phyloP scores from a whole-genome alignment of 2,797 vertebrate genomes.

The Discoglossus pictus region DNA sequence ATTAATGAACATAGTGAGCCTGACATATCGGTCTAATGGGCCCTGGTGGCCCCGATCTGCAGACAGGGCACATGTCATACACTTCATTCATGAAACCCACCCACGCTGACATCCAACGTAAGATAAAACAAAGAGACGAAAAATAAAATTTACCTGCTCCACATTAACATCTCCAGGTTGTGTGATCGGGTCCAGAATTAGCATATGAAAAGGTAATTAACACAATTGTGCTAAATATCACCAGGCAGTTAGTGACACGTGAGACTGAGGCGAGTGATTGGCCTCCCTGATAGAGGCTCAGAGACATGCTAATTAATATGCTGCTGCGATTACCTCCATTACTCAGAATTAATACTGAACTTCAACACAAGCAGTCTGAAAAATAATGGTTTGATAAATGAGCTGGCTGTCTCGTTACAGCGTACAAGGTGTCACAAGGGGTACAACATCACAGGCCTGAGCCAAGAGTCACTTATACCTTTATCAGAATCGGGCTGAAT shows the following conservation, averaged over 20 bases:
- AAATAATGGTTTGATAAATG: constrained; percentile 24
- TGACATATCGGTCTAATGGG: too few species aligned
- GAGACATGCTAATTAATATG: constrained; percentile 23
- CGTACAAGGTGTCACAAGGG: too few species aligned
- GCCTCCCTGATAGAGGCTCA: constrained; percentile 22
- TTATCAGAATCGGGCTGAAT: constrained; percentile 5
- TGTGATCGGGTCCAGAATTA: constrained; percentile 20
- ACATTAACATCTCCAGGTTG: background rate
- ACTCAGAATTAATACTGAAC: constrained; percentile 23
- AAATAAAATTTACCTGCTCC: background rate
- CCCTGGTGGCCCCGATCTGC: too few species aligned
- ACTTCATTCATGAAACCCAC: too few species aligned
- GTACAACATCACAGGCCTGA: too few species aligned
- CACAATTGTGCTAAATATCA: constrained; percentile 40
- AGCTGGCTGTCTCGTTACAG: background rate
- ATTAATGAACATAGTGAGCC: too few species aligned
- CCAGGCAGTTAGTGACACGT: constrained; percentile 6
- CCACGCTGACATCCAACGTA: too few species aligned
- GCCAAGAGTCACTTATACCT: constrained; percentile 18
- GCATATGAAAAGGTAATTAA: constrained; percentile 47
- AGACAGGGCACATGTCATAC: too few species aligned
- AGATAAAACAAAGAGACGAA: background rate
- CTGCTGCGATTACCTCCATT: constrained; percentile 22
- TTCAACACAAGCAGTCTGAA: constrained; percentile 2
- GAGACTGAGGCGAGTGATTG: constrained; percentile 3